Base-by-base conservation (phyloP, 2,888 invertebrate species). In the Drosophila acutilabella region DNA sequence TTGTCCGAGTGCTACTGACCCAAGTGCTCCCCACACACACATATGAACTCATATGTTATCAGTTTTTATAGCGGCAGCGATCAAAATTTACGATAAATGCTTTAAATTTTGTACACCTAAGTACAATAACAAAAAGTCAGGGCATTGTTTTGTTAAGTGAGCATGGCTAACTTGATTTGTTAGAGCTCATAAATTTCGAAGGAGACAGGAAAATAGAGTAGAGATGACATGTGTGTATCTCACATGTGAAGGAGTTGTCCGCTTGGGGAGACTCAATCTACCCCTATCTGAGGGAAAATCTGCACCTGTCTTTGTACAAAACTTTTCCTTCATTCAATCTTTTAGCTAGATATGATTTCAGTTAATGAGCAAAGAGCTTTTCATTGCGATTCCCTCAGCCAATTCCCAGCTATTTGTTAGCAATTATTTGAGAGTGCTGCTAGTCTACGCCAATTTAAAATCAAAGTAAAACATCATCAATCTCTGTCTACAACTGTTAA, bases 111-210 rank as follows among this genome's bases (percentile, higher is more conserved):
- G 80, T 81, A 84, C 85, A 74, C 81, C 83, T 81, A 70, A 70
- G 64, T 47, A 75, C 56, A 56, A 56, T 56, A 36, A 65, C 56
- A 66, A 69, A 71, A 74, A 71, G 61, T 75, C 81, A 41, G 42
- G 23, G 16, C 53, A 74, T 83, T 77, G 77, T 76, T 72, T 69
- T 76, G 87, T 88, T 88, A 90, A 90, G 86, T 86, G 86, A 89
- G 90, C 90, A 86, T 89, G 66, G 75, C 89, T 80, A 90, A 90
- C 81, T 77, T 78, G 89, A 90, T 90, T 90, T 90, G 91, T 84
- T 86, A 82, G 74, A 90, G 89, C 81, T 83, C 90, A 90, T 91
- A 91, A 90, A 90, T 90, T 80, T 75, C 7, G 20, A 10, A 20
- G 33, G 20, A 54, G 44, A 67, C 54, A 57, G 64, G 36, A 53